Percentiles rank a stretch among this genome's conserved stretches.
Conservation (phyloP, 2,888 invertebrate genomes). For the Pristionchus exspectatus region DNA sequence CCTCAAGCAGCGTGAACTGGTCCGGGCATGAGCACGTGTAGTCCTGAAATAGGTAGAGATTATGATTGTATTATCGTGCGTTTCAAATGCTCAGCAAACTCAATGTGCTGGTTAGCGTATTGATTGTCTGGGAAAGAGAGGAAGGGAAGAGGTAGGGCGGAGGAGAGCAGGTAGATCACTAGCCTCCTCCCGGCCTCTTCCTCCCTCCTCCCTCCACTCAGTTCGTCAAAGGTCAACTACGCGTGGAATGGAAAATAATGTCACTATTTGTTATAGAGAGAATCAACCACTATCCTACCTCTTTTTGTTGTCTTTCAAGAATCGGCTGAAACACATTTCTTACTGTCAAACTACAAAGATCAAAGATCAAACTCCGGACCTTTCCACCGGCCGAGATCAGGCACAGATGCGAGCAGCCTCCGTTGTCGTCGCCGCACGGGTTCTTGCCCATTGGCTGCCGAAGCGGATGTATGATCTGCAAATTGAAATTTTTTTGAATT, state of each 20-base stretch:
- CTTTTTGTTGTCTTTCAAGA: not conserved
- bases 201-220: too few species aligned
- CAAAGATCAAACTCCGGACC: conserved; percentile 44
- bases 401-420: conserved; percentile 96
- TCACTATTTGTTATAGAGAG: too few species aligned
- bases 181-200: too few species aligned
- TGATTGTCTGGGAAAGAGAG: too few species aligned
- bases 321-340: not conserved
- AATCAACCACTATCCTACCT: not conserved
- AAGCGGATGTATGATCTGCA: conserved; percentile 72
- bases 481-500: not conserved
- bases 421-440: conserved; percentile 93
- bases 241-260: too few species aligned
- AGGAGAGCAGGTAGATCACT: too few species aligned
- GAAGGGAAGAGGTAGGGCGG: too few species aligned
- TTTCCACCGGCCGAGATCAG: conserved; percentile 85
- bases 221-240: too few species aligned
- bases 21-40: conserved; percentile 93
- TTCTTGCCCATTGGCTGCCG: conserved; percentile 88
- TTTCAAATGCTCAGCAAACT: too few species aligned
- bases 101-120: too few species aligned
- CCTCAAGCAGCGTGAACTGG: conserved; percentile 86
- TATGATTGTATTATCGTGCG: too few species aligned
- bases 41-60: conserved; percentile 54
- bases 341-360: conserved; percentile 6